Conservation (phyloP, 2,888 invertebrate species). For the Leptogaster cylindrica region DNA sequence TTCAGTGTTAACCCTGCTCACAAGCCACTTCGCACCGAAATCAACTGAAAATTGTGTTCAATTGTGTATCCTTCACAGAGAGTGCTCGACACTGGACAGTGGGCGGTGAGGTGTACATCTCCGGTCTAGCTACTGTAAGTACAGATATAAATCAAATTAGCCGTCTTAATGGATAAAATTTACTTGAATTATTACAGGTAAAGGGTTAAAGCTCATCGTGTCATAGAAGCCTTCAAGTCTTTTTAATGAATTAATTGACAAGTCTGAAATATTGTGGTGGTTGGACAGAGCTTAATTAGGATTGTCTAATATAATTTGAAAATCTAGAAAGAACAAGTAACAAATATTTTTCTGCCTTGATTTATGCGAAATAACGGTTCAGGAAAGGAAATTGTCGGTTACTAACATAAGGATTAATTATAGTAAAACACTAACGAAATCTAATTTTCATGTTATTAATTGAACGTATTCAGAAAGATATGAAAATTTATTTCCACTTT, state of each 20-base stretch:
- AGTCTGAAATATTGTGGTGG: conserved; percentile 22
- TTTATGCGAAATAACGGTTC: too few relatives aligned
- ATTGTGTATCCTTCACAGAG: too few relatives aligned
- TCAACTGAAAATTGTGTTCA: neutral
- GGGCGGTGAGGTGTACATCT: neutral
- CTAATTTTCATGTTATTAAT: too few relatives aligned
- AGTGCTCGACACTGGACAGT: neutral
- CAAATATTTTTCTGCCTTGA: too few relatives aligned
- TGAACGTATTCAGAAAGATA: too few relatives aligned
- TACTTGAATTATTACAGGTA: conserved; percentile 27
- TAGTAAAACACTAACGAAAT: too few relatives aligned
- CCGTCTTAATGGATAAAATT: conserved; percentile 35
- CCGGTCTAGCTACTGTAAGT: conserved; percentile 29
- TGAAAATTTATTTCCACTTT: too few relatives aligned
- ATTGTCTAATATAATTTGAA: conserved; percentile 28
- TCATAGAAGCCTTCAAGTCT: conserved; percentile 27
- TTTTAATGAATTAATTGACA: conserved; percentile 34
- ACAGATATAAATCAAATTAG: conserved; percentile 39
- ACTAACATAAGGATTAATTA: too few relatives aligned
- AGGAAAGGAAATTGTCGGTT: too few relatives aligned
- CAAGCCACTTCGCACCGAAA: neutral
- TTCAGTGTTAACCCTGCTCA: neutral
- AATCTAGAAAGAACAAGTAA: too few relatives aligned
- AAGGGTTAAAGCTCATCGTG: conserved; percentile 16
- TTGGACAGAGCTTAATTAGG: conserved; percentile 7